Conservation (phyloP, 2,888 invertebrate genomes). For the Cloeon dipterum region DNA sequence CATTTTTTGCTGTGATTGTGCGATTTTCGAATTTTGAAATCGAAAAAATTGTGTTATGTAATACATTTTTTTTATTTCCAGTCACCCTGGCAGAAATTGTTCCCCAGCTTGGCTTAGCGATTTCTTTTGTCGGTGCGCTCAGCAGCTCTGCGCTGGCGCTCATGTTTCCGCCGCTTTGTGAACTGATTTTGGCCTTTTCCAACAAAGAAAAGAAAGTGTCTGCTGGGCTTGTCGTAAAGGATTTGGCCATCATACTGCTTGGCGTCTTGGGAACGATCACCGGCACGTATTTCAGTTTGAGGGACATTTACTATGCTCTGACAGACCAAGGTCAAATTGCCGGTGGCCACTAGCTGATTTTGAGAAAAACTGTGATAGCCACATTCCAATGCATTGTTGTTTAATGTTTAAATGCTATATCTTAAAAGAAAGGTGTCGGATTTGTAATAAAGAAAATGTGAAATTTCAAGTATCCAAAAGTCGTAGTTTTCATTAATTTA, state of each 20-base stretch:
- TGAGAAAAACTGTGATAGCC: no score
- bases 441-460: no score
- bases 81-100: conserved; percentile 68
- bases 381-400: no score
- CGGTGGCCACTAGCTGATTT: no score
- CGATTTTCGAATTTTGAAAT: no score
- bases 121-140: conserved; percentile 76
- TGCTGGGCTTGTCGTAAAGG: conserved; percentile 22
- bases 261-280: conserved; percentile 47
- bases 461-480: no score
- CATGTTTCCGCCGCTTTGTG: conserved; percentile 69
- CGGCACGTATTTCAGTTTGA: conserved; percentile 50
- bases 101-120: conserved; percentile 65
- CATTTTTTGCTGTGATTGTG: no score
- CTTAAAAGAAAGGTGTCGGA: no score
- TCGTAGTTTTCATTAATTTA: no score
- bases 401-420: no score
- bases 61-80: conserved; percentile 20
- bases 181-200: conserved; percentile 17
- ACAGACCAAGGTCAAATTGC: no score
- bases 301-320: conserved; percentile 24
- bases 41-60: conserved; percentile 3
- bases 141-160: conserved; percentile 72
- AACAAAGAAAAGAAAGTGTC: background rate
- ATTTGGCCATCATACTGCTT: conserved; percentile 36